Conservation (phyloP, 2,797 vertebrate genomes). For the Parauchenoglanis ngamensis region DNA sequence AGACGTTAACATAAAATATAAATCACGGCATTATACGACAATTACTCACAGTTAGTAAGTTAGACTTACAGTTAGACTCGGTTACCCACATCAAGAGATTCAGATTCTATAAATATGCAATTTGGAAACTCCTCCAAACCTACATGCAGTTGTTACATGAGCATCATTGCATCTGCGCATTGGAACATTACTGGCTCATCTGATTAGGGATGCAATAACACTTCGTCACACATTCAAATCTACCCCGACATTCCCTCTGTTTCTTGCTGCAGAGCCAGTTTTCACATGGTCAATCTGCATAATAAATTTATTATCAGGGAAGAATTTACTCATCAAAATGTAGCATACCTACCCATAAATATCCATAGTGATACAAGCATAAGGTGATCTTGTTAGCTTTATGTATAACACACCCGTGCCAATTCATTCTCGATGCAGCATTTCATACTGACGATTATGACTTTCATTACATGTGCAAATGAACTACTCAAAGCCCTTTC, state of each 20-base stretch:
- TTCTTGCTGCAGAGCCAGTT: not conserved
- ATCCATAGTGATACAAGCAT: not conserved
- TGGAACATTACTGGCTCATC: not conserved
- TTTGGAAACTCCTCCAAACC: not conserved
- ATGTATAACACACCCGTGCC: not conserved
- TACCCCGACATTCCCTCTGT: not conserved
- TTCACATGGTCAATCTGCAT: not conserved
- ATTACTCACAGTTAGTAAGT: not conserved
- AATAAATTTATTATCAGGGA: not conserved
- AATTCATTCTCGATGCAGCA: not conserved
- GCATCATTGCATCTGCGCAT: not conserved
- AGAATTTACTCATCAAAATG: not conserved
- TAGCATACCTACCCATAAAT: not conserved
- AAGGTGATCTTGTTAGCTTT: not conserved
- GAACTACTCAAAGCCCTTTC: not conserved
- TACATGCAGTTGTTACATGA: not conserved
- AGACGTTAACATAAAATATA: no score
- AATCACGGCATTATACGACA: not conserved
- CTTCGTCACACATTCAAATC: not conserved
- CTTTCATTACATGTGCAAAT: not conserved
- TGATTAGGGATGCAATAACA: not conserved
- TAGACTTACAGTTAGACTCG: no score
- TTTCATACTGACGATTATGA: not conserved
- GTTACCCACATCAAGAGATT: not conserved
- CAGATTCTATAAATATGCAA: not conserved